phyloP scores from a whole-genome alignment of 2,113 vertebrate genomes.

The Stomatorhinus ivindoensis region DNA sequence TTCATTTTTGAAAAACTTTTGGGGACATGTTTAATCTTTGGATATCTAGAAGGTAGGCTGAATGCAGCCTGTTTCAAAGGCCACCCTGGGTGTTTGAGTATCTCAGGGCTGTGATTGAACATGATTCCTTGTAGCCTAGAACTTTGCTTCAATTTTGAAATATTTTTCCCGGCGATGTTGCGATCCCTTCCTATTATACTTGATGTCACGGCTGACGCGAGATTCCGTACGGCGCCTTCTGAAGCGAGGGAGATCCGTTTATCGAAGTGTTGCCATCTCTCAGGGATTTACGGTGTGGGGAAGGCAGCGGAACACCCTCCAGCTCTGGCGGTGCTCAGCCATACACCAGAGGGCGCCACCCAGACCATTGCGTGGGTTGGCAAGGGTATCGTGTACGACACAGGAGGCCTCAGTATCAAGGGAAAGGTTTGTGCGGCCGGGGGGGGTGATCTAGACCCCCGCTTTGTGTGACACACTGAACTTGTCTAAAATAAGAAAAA shows the following conservation, averaged over 20 bases:
- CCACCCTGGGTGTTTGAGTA: neutral
- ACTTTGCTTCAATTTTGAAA: neutral
- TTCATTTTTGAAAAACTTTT: neutral
- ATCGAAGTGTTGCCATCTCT: neutral
- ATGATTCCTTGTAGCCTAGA: neutral
- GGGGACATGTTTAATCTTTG: neutral
- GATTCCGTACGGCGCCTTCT: neutral
- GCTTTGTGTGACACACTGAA: neutral
- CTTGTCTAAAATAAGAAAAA: neutral
- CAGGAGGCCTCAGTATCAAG: conserved; percentile 97
- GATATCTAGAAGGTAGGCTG: neutral
- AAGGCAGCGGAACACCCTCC: conserved; percentile 86
- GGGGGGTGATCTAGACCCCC: neutral
- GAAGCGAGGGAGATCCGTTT: neutral
- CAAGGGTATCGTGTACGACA: conserved; percentile 97
- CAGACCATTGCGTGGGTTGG: conserved; percentile 98
- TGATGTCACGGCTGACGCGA: neutral
- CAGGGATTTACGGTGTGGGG: conserved; percentile 94
- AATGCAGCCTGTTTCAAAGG: neutral
- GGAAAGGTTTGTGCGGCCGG: conserved; percentile 70
- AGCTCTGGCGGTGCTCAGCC: conserved; percentile 83
- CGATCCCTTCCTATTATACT: neutral
- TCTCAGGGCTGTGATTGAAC: neutral
- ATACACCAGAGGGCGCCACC: conserved; percentile 85
- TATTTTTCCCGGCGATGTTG: neutral